These are phyloP conservation scores for Brevipalpus yothersi DNA, from an alignment of 1,140 invertebrate genomes.

Conservation along the genomic window DNA sequence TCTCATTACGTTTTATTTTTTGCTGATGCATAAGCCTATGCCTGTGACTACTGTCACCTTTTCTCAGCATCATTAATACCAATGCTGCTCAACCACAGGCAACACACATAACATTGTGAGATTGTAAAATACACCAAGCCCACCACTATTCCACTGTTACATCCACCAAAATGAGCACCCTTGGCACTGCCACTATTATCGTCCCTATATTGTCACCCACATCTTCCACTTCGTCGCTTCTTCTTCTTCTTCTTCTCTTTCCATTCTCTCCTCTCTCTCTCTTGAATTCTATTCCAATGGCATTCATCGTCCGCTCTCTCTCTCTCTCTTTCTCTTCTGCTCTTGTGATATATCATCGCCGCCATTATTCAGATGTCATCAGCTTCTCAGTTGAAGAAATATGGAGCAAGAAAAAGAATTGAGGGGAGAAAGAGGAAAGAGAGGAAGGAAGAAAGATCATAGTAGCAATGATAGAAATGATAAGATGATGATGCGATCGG, in stretches of 20 bases:
- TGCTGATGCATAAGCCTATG: too few species aligned
- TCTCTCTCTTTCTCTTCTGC: neutral
- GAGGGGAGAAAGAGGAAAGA: neutral
- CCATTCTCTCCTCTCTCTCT: neutral
- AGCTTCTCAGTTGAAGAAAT: neutral
- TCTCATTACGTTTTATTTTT: too few species aligned
- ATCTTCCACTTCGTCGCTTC: neutral
- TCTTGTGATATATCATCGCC: neutral
- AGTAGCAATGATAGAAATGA: too few species aligned
- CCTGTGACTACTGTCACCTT: too few species aligned
- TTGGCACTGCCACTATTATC: neutral
- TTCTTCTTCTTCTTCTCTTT: neutral
- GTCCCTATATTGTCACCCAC: neutral
- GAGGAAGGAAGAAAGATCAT: too few species aligned
- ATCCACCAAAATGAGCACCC: neutral
- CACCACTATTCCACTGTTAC: neutral
- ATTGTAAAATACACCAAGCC: neutral
- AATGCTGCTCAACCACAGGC: too few species aligned
- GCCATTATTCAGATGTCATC: too few species aligned
- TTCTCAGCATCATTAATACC: too few species aligned
- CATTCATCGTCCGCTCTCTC: neutral
- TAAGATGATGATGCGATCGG: too few species aligned
- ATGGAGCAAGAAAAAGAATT: constrained; percentile 11
- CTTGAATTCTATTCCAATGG: neutral
- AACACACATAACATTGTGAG: too few species aligned